phyloP scores from a whole-genome alignment of 1,140 invertebrate species.

The Plodia interpunctella region DNA sequence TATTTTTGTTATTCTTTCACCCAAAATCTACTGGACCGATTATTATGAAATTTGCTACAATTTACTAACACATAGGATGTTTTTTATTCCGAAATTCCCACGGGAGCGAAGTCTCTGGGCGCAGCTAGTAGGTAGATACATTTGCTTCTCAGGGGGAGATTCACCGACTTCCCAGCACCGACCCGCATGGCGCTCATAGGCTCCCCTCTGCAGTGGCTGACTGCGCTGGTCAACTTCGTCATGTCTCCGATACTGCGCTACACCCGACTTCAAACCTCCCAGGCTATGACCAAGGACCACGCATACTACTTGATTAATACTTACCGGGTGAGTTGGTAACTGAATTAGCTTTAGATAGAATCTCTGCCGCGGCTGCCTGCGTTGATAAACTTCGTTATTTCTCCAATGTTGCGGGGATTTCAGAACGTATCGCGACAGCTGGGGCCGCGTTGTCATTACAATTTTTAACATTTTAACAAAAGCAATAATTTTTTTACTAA shows the following conservation, averaged over 20 bases:
- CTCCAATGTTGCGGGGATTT: constrained; percentile 34
- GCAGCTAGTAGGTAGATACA: too few species aligned
- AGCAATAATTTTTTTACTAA: too few species aligned
- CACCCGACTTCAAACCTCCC: constrained; percentile 36
- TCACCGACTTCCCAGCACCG: constrained; percentile 33
- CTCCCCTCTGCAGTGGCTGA: constrained; percentile 47
- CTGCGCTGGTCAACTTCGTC: constrained; percentile 31
- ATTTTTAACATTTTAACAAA: too few species aligned
- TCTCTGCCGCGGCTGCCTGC: constrained; percentile 47
- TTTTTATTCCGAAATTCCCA: too few species aligned
- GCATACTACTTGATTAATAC: constrained; percentile 40
- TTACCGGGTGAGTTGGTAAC: constrained; percentile 36
- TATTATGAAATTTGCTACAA: too few species aligned
- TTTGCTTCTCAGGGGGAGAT: constrained; percentile 17
- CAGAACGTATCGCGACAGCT: too few species aligned
- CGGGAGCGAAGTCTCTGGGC: too few species aligned
- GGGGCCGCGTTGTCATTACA: too few species aligned
- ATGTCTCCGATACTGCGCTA: constrained; percentile 32
- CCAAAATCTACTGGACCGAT: too few species aligned
- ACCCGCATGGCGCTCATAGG: constrained; percentile 25
- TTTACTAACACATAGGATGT: too few species aligned
- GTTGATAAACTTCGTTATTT: constrained; percentile 25
- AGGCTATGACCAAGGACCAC: constrained; percentile 33
- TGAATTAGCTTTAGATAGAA: too few species aligned
- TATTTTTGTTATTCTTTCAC: too few species aligned